These are phyloP conservation scores for Lepidocolaptes lacrymiger DNA, from an alignment of 2,797 vertebrate genomes.

Conservation along the genomic window DNA sequence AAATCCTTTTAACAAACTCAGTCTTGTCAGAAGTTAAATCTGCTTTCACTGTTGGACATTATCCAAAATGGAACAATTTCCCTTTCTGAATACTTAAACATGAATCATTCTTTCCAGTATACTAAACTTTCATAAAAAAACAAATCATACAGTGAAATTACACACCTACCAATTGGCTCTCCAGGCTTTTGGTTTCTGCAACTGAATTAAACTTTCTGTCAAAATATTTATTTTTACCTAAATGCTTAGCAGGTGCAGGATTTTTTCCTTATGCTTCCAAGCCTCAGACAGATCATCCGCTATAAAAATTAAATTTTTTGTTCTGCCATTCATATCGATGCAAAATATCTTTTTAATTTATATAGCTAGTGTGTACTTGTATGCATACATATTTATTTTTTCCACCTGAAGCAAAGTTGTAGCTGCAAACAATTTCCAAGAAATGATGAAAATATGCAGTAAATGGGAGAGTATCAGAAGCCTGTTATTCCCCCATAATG, in stretches of 20 bases:
- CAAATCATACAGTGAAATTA: background rate
- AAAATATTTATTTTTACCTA: background rate
- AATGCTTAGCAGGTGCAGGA: background rate
- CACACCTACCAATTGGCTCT: background rate
- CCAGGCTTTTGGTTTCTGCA: background rate
- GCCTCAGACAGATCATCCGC: background rate
- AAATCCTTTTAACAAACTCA: background rate
- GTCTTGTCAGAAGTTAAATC: background rate
- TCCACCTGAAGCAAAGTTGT: background rate
- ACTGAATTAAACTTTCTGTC: background rate
- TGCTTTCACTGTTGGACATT: background rate
- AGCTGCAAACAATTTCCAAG: background rate
- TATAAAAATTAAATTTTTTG: background rate
- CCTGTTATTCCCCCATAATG: background rate
- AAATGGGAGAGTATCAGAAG: background rate
- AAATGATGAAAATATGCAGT: background rate
- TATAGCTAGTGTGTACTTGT: background rate
- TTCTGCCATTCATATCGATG: background rate
- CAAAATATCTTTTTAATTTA: background rate
- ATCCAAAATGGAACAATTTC: background rate
- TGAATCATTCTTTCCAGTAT: background rate
- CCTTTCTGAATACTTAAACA: background rate
- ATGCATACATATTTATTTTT: background rate
- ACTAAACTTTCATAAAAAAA: background rate
- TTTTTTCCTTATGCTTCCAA: background rate